Evolutionary conservation across 2,113 vertebrate species (phyloP).

Genomic region (Noturus placidus): DNA sequence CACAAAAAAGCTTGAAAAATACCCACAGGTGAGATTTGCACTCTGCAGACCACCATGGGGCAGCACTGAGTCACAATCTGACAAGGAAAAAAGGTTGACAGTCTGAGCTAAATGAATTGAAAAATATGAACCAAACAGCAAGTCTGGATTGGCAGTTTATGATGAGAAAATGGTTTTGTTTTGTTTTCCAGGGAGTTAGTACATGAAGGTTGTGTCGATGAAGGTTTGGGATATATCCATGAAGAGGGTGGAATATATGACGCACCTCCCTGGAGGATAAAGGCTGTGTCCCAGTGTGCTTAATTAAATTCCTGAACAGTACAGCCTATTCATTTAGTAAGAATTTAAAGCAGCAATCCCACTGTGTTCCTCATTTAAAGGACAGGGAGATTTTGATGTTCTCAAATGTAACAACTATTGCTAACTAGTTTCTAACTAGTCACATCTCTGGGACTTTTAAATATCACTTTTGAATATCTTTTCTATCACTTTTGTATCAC

Average conservation of each 20-base stretch:
- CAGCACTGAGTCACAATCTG: conserved; percentile 11
- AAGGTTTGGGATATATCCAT: background rate
- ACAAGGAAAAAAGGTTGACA: background rate
- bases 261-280: background rate
- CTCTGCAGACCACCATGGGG: conserved; percentile 1
- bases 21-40: background rate
- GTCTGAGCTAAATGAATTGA: background rate
- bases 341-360: background rate
- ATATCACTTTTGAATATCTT: too few relatives aligned
- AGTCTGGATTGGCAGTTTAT: background rate
- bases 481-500: too few relatives aligned
- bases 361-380: background rate
- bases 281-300: background rate
- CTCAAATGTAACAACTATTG: background rate
- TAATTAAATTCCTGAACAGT: background rate
- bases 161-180: background rate
- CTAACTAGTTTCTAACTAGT: background rate
- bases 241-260: background rate
- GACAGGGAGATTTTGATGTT: background rate
- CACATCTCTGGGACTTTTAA: background rate
- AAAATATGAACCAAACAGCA: background rate
- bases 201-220: too few relatives aligned
- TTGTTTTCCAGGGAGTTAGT: background rate
- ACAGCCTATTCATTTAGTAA: background rate
- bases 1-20: background rate